A percentile compares a stretch with the other conserved stretches of the same genome.
phyloP scores from a whole-genome alignment of 2,888 invertebrate genomes.

The Drosophila conformis region DNA sequence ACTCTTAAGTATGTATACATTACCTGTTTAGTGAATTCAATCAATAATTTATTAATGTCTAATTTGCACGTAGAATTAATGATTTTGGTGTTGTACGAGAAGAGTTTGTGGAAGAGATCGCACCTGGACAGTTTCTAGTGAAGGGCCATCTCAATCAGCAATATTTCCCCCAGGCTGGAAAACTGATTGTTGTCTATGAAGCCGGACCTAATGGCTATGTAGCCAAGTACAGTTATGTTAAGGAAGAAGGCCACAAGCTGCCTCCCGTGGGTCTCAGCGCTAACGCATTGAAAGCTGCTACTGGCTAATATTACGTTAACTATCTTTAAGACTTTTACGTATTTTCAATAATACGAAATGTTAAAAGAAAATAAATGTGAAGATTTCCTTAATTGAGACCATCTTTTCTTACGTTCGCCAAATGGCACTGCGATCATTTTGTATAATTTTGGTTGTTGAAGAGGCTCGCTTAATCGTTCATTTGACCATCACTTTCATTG shows the following conservation, averaged over 20 bases:
- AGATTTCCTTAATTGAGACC: neutral
- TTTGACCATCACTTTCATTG: conserved; percentile 43
- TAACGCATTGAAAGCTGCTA: conserved; percentile 6
- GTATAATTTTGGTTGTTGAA: conserved; percentile 27
- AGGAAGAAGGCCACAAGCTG: neutral
- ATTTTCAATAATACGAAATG: neutral
- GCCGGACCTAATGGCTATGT: conserved; percentile 40
- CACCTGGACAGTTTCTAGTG: conserved; percentile 26
- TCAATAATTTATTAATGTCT: neutral
- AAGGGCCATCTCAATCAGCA: conserved; percentile 27
- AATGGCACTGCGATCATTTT: conserved; percentile 11
- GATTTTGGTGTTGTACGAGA: conserved; percentile 23
- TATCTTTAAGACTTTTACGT: neutral
- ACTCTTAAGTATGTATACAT: conserved; percentile 17
- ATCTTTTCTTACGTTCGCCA: conserved; percentile 1
- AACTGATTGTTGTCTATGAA: conserved; percentile 32
- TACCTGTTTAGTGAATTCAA: neutral
- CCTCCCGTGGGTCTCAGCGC: conserved; percentile 7
- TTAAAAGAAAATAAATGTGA: neutral
- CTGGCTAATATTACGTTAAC: conserved; percentile 22
- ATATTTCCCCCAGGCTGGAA: conserved; percentile 4
- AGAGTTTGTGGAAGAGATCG: conserved; percentile 29
- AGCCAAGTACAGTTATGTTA: conserved; percentile 34
- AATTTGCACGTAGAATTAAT: conserved; percentile 12
- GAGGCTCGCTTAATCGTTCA: conserved; percentile 26